These are phyloP conservation scores for Dichetophora obliterata DNA, from an alignment of 2,888 invertebrate species.

Conservation along the genomic window DNA sequence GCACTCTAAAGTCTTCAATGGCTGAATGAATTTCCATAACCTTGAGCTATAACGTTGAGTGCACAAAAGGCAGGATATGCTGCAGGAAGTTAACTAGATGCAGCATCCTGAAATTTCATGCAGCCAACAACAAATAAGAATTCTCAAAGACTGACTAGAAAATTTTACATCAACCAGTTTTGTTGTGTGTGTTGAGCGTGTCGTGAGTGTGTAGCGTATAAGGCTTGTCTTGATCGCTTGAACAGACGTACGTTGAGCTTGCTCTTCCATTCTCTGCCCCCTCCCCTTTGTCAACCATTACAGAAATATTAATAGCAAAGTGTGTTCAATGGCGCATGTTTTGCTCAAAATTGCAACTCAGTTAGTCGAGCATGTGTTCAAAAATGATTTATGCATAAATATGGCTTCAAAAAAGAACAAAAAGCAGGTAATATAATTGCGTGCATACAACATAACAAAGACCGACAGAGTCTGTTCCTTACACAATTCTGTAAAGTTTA, in stretches of 20 bases:
- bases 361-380: slow-evolving; percentile 2
- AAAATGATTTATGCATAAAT: slow-evolving; percentile 6
- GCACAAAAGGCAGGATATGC: slow-evolving; percentile 27
- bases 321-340: not conserved
- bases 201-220: not conserved
- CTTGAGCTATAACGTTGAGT: slow-evolving; percentile 16
- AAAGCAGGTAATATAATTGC: not conserved
- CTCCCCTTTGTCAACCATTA: not conserved
- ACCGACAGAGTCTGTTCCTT: not conserved
- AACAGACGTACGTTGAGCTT: too few relatives aligned
- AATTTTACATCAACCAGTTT: not conserved
- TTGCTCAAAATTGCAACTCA: not conserved
- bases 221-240: not conserved
- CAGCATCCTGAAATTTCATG: slow-evolving; percentile 28
- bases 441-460: not conserved
- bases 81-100: slow-evolving; percentile 17
- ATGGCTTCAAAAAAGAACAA: not conserved
- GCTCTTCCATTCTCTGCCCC: not conserved
- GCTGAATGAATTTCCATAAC: slow-evolving; percentile 20
- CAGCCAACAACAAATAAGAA: not conserved
- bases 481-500: too few relatives aligned
- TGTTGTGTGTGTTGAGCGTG: not conserved
- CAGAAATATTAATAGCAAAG: too few relatives aligned
- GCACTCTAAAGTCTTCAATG: not conserved
- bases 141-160: not conserved